A percentile compares a stretch with the other conserved stretches of the same genome.
phyloP scores from a whole-genome alignment of 2,888 invertebrate species.

The Actias luna region DNA sequence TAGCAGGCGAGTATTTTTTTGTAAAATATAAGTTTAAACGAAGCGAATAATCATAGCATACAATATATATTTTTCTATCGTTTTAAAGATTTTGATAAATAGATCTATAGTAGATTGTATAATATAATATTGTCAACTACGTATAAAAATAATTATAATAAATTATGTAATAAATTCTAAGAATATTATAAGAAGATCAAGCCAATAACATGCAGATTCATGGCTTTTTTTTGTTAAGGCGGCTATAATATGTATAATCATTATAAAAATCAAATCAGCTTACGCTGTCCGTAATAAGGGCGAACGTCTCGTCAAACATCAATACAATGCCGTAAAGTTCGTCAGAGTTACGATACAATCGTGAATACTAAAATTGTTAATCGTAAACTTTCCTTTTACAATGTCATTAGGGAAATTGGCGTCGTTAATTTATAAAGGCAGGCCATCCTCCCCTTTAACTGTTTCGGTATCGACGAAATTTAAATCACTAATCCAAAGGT shows the following conservation, averaged over 20 bases:
- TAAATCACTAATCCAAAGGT: slow-evolving; percentile 76
- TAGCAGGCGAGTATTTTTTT: no score
- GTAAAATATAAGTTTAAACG: no score
- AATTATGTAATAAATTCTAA: background rate
- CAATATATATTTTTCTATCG: no score
- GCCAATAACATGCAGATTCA: background rate
- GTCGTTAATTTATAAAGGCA: slow-evolving; percentile 74
- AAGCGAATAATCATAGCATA: no score
- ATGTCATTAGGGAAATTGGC: slow-evolving; percentile 79
- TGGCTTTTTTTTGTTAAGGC: background rate
- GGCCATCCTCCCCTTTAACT: slow-evolving; percentile 53
- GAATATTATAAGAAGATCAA: background rate
- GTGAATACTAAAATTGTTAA: slow-evolving; percentile 57
- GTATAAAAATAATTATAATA: background rate
- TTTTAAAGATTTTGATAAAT: no score
- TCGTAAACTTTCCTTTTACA: slow-evolving; percentile 79
- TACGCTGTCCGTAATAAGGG: background rate
- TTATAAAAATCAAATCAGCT: slow-evolving; percentile 3
- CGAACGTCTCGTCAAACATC: slow-evolving; percentile 26
- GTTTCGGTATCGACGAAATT: slow-evolving; percentile 72
- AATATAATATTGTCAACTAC: no score
- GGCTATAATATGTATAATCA: slow-evolving; percentile 3
- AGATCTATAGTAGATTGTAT: no score
- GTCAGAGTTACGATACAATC: slow-evolving; percentile 45
- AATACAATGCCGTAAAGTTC: slow-evolving; percentile 28